A percentile compares a stretch with the other conserved stretches of the same genome.
Evolutionary conservation across 2,888 invertebrate genomes (phyloP).

Genomic region (Lymantria dispar): DNA sequence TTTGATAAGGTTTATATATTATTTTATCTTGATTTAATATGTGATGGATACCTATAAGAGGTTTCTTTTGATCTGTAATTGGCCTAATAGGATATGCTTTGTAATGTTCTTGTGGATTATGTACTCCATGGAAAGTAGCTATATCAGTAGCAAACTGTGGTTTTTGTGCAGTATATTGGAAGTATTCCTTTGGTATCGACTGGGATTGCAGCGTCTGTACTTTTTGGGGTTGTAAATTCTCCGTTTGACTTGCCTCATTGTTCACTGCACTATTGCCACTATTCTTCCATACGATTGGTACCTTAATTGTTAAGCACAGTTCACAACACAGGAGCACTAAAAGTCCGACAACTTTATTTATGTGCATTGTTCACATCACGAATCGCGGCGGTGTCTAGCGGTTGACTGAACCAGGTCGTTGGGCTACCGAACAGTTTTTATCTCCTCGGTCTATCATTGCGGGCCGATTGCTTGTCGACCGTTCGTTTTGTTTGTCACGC

Average conservation of each 20-base stretch:
- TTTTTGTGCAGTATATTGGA: slow-evolving; percentile 66
- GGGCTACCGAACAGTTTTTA: slow-evolving; percentile 67
- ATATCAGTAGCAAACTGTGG: slow-evolving; percentile 67
- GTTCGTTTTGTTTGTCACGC: slow-evolving; percentile 55
- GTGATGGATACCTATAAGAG: slow-evolving; percentile 58
- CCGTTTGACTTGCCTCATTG: slow-evolving; percentile 34
- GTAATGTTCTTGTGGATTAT: slow-evolving; percentile 59
- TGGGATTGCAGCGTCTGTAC: slow-evolving; percentile 11
- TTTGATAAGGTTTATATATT: slow-evolving; percentile 51
- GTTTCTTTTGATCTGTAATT: slow-evolving; percentile 48
- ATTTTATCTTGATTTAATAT: slow-evolving; percentile 46
- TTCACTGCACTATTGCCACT: slow-evolving; percentile 61
- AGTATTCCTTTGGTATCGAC: slow-evolving; percentile 58
- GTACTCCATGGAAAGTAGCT: slow-evolving; percentile 65
- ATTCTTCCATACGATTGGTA: slow-evolving; percentile 61
- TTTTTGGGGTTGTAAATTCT: slow-evolving; percentile 35
- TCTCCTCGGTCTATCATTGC: slow-evolving; percentile 75
- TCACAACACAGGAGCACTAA: slow-evolving; percentile 60
- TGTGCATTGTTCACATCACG: slow-evolving; percentile 76
- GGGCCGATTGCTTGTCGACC: slow-evolving; percentile 66
- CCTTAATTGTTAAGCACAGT: slow-evolving; percentile 61
- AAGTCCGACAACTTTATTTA: slow-evolving; percentile 46
- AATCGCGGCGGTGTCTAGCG: slow-evolving; percentile 54
- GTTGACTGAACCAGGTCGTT: slow-evolving; percentile 70
- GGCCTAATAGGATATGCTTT: slow-evolving; percentile 61